Conservation (phyloP, 2,113 vertebrate genomes). For the Thamnophis sirtalis region DNA sequence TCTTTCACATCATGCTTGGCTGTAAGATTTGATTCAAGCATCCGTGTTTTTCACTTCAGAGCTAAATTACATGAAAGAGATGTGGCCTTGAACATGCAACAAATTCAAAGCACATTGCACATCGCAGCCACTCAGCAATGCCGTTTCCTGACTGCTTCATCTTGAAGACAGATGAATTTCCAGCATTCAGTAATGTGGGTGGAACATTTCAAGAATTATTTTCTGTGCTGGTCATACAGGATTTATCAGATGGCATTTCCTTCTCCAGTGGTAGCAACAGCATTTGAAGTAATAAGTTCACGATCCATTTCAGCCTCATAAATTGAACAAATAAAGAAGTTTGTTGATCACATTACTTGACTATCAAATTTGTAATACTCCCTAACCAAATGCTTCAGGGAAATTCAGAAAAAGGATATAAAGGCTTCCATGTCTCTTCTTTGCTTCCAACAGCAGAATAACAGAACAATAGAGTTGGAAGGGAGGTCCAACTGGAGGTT, state of each 20-base stretch:
- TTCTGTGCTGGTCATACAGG: background rate
- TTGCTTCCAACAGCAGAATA: background rate
- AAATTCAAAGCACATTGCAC: constrained; percentile 1
- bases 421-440: background rate
- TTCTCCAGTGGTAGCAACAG: background rate
- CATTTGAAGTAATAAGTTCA: background rate
- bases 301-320: background rate
- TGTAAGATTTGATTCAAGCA: background rate
- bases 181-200: background rate
- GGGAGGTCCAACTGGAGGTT: background rate
- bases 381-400: background rate
- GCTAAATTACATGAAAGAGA: background rate
- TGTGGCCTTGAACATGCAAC: background rate
- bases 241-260: background rate
- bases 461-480: background rate
- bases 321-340: background rate
- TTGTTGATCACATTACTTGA: background rate
- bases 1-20: background rate
- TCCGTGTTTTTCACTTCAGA: background rate
- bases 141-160: background rate
- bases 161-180: constrained; percentile 2
- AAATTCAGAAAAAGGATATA: background rate
- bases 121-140: background rate
- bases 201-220: background rate
- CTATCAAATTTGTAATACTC: background rate